Conservation (phyloP, 1,140 invertebrate species). For the Whitmania pigra region DNA sequence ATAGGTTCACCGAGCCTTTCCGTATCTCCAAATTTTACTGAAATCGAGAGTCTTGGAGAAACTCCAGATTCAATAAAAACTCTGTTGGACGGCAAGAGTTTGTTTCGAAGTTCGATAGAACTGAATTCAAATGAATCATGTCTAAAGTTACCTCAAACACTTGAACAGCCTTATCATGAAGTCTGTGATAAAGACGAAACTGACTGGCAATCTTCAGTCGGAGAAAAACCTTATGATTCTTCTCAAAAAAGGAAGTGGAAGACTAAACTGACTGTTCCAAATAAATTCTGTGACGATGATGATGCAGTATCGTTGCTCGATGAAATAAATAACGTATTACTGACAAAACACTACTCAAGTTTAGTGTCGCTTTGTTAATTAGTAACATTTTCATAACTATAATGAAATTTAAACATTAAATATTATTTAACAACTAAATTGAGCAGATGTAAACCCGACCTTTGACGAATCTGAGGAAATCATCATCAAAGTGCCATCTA, state of each 20-base stretch:
- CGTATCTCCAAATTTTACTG: background rate
- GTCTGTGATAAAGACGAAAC: background rate
- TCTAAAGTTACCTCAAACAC: background rate
- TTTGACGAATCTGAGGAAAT: no score
- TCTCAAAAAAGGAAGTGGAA: background rate
- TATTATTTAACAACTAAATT: no score
- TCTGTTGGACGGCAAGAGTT: background rate
- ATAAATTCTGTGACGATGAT: background rate
- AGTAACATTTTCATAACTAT: no score
- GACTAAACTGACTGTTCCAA: background rate
- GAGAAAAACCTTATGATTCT: background rate
- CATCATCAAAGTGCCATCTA: no score
- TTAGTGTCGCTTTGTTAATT: no score
- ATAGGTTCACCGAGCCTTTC: background rate
- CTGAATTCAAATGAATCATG: background rate
- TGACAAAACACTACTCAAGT: background rate
- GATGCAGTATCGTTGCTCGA: background rate
- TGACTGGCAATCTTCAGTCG: background rate
- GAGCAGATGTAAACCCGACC: no score
- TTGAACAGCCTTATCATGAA: no score
- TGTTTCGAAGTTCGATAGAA: constrained; percentile 9
- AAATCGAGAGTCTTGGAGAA: background rate
- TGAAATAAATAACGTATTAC: background rate
- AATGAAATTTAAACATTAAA: no score
- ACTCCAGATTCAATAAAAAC: constrained; percentile 7